Evolutionary conservation across 1,140 invertebrate genomes (phyloP), one percentile per base, ranked within the genome.

Genomic region (Euwallacea fornicatus): DNA sequence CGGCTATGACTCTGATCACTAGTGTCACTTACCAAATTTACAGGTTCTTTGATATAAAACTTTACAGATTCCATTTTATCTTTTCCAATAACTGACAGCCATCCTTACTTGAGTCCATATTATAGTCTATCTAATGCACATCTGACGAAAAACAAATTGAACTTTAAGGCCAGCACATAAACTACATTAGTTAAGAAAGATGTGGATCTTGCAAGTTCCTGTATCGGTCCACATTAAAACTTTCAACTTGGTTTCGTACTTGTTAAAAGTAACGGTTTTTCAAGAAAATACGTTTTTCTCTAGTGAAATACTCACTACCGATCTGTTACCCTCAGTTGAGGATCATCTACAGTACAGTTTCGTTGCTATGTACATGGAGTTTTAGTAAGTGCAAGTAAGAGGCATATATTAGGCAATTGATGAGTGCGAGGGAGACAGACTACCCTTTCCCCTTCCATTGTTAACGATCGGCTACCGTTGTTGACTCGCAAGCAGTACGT

Each of bases 151-250:
- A 56, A 56, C 16, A 56, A 16, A 15, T 56, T 56, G 16, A 10
- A 56, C 16, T 56, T 56, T 33, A 56, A 56, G 10, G 2, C 55
- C 16, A 9, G 55, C 10, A 56, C 55, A 56, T 56, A 56, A 15
- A 56, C 3, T n/a, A 56, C 55, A 56, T 56, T 56, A n/a, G 55
- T 6, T 56, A 56, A 56, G 16, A 4, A n/a, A n/a, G 55, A 9
- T 56, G 10, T 50, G 10, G 10, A 50, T 11, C 47, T 11, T 11
- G 13, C 47, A 50, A 50, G 1, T 50, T 11, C 47, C 47, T 11
- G 47, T 50, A 50, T 50, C 47, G 13, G 47, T 6, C 47, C 47
- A 50, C 47, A 50, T 2, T 11, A 11, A 13, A 10, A 50, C 47
- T 50, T 10, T 50, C 21, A 56, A 10, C 55, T 56, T 56, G 55